Conservation (phyloP, 2,113 vertebrate species). For the Gasterosteus aculeatus region DNA sequence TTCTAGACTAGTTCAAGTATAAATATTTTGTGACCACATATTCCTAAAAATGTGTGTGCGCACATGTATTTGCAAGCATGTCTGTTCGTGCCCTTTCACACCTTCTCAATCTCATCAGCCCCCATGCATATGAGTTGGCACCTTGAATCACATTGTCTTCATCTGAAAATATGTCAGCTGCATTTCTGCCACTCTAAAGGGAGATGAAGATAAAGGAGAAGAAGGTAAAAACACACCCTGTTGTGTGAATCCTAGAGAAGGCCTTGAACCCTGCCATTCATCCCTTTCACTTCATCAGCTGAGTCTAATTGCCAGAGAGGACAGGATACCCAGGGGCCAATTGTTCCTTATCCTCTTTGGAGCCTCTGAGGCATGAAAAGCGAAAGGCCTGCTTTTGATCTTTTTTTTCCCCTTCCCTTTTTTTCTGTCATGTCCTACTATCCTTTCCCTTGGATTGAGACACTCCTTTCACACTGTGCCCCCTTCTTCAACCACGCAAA, state of each 20-base stretch:
- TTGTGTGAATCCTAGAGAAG: conserved; percentile 97
- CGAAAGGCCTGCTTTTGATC: conserved; percentile 98
- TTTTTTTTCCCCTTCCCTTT: conserved; percentile 73
- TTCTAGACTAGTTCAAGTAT: neutral
- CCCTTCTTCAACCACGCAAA: conserved; percentile 93
- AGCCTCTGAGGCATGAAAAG: conserved; percentile 99
- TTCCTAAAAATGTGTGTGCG: conserved; percentile 16
- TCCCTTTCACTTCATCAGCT: conserved; percentile 99
- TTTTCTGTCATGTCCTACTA: conserved; percentile 86
- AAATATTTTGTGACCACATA: conserved; percentile 5
- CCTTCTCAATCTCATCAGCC: conserved; percentile 73
- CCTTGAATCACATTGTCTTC: conserved; percentile 85
- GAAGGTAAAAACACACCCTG: conserved; percentile 88
- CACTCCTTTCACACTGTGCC: conserved; percentile 91
- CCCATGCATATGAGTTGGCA: conserved; percentile 77
- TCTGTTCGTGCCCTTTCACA: conserved; percentile 68
- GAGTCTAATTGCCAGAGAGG: conserved; percentile 99
- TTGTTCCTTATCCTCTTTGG: conserved; percentile 99
- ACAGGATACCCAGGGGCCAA: conserved; percentile 95
- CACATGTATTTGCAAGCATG: conserved; percentile 44
- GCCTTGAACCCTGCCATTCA: conserved; percentile 99
- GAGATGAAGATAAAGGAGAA: conserved; percentile 79
- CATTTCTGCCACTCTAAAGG: conserved; percentile 86
- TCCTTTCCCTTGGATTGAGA: conserved; percentile 90
- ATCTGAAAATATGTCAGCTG: conserved; percentile 97